These are phyloP conservation scores for Phthorimaea operculella DNA, from an alignment of 1,140 invertebrate species.

Conservation along the genomic window DNA sequence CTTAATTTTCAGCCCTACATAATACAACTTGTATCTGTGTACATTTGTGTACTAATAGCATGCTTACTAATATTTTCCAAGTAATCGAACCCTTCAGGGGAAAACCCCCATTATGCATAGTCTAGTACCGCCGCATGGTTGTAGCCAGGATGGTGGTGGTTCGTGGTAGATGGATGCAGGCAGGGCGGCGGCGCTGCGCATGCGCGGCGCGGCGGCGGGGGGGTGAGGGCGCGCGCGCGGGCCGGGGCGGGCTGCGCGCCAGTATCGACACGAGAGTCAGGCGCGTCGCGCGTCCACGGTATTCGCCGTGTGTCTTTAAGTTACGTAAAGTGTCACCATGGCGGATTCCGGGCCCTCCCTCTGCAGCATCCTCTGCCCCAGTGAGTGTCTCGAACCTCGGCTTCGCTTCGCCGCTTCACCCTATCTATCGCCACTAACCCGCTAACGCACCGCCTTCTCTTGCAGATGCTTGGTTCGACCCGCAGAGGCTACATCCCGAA, in stretches of 20 bases:
- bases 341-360: slow-evolving; percentile 54
- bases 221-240: slow-evolving; percentile 21
- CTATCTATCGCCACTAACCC: slow-evolving; percentile 60
- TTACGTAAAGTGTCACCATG: slow-evolving; percentile 63
- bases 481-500: slow-evolving; percentile 86
- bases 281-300: slow-evolving; percentile 52
- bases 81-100: no score
- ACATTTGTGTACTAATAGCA: no score
- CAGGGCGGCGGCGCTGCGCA: slow-evolving; percentile 10
- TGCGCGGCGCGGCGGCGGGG: slow-evolving; percentile 16
- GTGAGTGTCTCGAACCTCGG: slow-evolving; percentile 47
- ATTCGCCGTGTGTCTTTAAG: slow-evolving; percentile 8
- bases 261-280: slow-evolving; percentile 64
- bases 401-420: slow-evolving; percentile 48
- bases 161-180: slow-evolving; percentile 4
- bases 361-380: slow-evolving; percentile 57
- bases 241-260: slow-evolving; percentile 35
- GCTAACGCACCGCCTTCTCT: slow-evolving; percentile 70
- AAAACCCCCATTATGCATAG: not conserved
- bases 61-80: no score
- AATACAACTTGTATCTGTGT: no score
- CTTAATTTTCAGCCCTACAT: no score
- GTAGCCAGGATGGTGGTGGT: slow-evolving; percentile 14
- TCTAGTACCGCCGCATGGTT: not conserved
- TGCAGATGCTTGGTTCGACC: slow-evolving; percentile 92